Evolutionary conservation across 2,113 vertebrate species (phyloP), one percentile per base, ranked within the genome.

Genomic region (Glaucidium brasilianum): DNA sequence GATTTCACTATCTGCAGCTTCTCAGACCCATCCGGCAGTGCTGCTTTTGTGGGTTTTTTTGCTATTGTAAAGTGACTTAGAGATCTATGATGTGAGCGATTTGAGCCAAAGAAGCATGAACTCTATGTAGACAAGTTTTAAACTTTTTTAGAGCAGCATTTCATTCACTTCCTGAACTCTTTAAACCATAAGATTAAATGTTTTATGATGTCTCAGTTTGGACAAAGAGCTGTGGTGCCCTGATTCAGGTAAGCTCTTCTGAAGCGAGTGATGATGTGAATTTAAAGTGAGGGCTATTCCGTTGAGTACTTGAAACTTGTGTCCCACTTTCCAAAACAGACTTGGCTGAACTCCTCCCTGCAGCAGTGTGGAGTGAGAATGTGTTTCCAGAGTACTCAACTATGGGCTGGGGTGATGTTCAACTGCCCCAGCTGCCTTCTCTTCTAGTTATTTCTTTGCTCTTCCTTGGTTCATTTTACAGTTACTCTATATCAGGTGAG

Each of bases 401-500:
- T 29, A 0, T 14, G 39, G 52, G 3, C 41, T 29, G 75, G 22
- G n/a, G 47, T 58, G 52, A 45, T 8, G 30, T 26, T 59, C 52
- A 63, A 4, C 56, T 72, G 37, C 5, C 56, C 10, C 30, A 27
- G 55, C 12, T 45, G 32, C 27, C 11, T 4, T 8, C 30, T 34
- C 3, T 21, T 10, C 32, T 35, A n/a, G n/a, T n/a, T 39, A 11
- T 8, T 6, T 1, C 7, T 64, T 29, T n/a, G 1, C 12, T 68
- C 4, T 47, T 67, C 59, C 34, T 21, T 83, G 20, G 34, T 89
- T 63, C 21, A 11, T 45, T 37, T 68, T 35, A n/a, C 7, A 59
- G 16, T 52, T 35, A 3, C 59, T 58, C 9, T 34, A 2, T 0
- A 0, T 49, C 43, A 60, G 22, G 56, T n/a, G 16, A n/a, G 27